A percentile compares a stretch with the other conserved stretches of the same genome.
Evolutionary conservation across 2,888 invertebrate genomes (phyloP).

Genomic region (Tipula helvola): DNA sequence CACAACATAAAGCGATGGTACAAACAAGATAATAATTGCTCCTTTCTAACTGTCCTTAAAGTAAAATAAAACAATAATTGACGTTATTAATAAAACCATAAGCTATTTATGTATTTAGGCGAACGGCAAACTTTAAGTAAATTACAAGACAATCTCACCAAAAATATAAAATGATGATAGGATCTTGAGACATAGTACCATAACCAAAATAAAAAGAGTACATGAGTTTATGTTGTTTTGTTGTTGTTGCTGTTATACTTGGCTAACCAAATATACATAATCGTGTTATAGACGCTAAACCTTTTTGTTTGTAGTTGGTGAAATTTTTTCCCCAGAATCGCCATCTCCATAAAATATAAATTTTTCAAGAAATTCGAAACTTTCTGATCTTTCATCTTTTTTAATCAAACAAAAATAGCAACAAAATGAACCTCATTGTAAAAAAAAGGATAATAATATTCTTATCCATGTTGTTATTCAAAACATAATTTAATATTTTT

Average conservation of each 20-base stretch:
- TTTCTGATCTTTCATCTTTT: not conserved
- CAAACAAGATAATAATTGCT: not conserved
- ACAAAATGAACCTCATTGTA: not conserved
- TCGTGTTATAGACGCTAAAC: not conserved
- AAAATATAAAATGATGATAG: not conserved
- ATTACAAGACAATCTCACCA: not conserved
- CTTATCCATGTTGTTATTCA: not conserved
- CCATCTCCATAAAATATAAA: not conserved
- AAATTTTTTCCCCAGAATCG: not conserved
- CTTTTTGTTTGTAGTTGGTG: not conserved
- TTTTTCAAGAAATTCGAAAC: not conserved
- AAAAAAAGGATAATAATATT: not conserved
- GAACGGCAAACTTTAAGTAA: not conserved
- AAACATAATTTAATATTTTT: not conserved
- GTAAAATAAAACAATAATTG: not conserved
- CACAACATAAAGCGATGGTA: not conserved
- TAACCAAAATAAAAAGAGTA: not conserved
- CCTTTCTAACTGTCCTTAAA: not conserved
- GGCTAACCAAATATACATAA: not conserved
- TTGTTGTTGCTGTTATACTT: not conserved
- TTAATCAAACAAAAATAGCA: not conserved
- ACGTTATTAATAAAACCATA: not conserved
- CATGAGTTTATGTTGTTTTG: no score
- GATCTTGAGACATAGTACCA: not conserved
- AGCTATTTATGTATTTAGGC: not conserved